These are phyloP conservation scores for Aptenodytes patagonicus DNA, from an alignment of 2,113 vertebrate genomes.

Conservation along the genomic window DNA sequence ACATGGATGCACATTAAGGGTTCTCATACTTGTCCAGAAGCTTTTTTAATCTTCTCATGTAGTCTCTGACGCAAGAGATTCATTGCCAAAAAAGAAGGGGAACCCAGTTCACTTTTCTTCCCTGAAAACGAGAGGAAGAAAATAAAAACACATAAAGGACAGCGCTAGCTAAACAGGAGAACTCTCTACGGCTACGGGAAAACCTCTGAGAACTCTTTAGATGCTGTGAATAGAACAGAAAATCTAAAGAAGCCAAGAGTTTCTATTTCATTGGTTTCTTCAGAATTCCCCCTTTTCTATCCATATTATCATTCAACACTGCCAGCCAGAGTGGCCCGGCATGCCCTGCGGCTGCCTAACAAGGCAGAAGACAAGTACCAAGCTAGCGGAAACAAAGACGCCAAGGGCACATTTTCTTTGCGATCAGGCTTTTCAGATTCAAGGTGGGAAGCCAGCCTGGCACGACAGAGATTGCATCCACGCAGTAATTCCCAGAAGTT, in stretches of 20 bases:
- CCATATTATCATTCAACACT: not conserved
- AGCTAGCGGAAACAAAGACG: not conserved
- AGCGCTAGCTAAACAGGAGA: not conserved
- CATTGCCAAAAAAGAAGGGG: conserved; percentile 79
- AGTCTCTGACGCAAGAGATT: conserved; percentile 86
- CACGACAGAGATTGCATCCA: not conserved
- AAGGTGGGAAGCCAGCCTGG: not conserved
- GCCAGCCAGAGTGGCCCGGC: not conserved
- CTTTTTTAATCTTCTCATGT: conserved; percentile 88
- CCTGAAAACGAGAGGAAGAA: conserved; percentile 51
- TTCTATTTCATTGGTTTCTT: not conserved
- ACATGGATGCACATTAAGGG: not conserved
- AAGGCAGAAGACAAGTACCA: not conserved
- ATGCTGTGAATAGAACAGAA: not conserved
- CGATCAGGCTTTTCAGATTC: not conserved
- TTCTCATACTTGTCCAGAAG: conserved; percentile 81
- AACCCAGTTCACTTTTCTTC: not conserved
- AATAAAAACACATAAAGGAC: not conserved
- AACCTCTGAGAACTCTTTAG: not conserved
- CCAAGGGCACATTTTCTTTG: not conserved
- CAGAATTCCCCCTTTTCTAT: not conserved
- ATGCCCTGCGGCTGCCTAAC: not conserved
- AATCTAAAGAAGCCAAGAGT: not conserved
- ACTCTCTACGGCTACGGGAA: not conserved
- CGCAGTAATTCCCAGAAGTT: not conserved